These are phyloP conservation scores for Acanthurus tractus DNA, from an alignment of 2,797 vertebrate genomes.

Conservation along the genomic window DNA sequence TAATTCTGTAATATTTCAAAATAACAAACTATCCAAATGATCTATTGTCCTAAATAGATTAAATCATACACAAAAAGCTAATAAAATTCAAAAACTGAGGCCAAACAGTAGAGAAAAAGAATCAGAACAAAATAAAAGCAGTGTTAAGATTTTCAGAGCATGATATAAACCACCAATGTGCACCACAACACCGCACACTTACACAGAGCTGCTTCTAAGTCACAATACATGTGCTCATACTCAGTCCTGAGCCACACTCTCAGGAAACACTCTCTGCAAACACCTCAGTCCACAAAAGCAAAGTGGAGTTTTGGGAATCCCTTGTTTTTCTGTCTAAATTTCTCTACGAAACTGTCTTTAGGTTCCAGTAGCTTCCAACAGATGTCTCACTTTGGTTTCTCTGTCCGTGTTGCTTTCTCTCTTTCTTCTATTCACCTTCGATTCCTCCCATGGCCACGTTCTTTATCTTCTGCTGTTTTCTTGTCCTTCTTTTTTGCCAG, in stretches of 20 bases:
- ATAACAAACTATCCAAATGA: not conserved
- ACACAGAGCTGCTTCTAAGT: not conserved
- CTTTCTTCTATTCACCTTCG: conserved; percentile 4
- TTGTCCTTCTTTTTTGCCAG: not conserved
- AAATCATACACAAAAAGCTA: rapidly evolving
- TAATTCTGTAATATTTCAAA: not conserved
- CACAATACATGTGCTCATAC: not conserved
- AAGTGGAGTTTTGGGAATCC: not conserved
- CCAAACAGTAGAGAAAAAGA: not conserved
- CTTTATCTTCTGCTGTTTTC: conserved; percentile 6
- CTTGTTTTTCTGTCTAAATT: not conserved
- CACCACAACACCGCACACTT: not conserved
- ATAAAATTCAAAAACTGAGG: not conserved
- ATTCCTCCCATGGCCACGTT: not conserved
- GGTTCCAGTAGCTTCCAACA: conserved; percentile 12
- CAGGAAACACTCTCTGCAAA: not conserved
- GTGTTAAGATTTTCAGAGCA: not conserved
- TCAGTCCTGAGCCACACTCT: conserved; percentile 7
- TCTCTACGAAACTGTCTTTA: not conserved
- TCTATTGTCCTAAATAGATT: not conserved
- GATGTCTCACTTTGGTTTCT: conserved; percentile 28
- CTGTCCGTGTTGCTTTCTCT: conserved; percentile 1
- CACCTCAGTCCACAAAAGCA: conserved; percentile 21
- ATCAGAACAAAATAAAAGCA: no score
- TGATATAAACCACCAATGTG: not conserved